phyloP scores from a whole-genome alignment of 2,113 vertebrate genomes.

The Axis porcinus region DNA sequence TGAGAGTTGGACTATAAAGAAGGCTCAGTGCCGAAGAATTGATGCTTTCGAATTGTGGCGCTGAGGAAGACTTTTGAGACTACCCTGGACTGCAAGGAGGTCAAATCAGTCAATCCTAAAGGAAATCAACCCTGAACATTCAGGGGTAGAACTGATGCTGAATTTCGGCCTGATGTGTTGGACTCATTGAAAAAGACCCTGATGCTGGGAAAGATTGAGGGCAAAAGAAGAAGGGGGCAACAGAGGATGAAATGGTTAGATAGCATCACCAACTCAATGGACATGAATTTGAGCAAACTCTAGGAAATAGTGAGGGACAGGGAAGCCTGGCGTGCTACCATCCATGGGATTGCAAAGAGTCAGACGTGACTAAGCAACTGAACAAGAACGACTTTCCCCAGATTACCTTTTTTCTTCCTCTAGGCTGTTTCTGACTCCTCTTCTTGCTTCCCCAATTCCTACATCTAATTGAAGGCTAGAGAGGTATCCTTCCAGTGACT shows the following conservation, averaged over 20 bases:
- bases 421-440: neutral
- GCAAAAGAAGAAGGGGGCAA: neutral
- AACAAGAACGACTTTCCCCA: neutral
- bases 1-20: neutral
- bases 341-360: neutral
- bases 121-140: neutral
- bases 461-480: neutral
- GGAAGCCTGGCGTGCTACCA: neutral
- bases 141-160: neutral
- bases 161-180: neutral
- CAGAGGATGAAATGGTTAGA: neutral
- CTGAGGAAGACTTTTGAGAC: neutral
- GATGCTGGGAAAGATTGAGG: neutral
- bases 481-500: neutral
- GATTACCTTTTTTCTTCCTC: neutral
- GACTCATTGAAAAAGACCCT: neutral
- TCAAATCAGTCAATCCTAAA: neutral
- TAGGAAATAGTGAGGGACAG: neutral
- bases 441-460: neutral
- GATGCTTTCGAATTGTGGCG: neutral
- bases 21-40: accelerated
- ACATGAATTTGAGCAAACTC: neutral
- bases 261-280: neutral
- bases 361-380: neutral
- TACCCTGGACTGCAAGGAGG: neutral